Conservation (phyloP, 2,888 invertebrate genomes). For the Julus scanicus region DNA sequence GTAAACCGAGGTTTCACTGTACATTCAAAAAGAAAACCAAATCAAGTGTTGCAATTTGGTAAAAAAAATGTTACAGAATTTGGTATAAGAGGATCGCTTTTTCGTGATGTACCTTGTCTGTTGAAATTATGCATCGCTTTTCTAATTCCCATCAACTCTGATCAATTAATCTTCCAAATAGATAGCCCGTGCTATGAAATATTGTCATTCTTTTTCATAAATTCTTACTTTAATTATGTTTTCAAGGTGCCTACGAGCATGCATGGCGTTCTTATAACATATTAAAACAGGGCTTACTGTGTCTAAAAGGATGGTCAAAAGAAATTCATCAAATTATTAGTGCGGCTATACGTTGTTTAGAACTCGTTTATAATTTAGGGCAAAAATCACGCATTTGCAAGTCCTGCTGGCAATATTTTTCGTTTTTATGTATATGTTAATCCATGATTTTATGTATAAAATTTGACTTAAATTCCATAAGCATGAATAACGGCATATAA, state of each 20-base stretch:
- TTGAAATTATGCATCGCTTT: background rate
- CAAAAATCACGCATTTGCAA: background rate
- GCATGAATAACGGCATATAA: no score
- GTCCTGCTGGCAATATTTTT: no score
- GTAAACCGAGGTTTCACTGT: no score
- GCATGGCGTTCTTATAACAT: background rate
- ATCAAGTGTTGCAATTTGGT: no score
- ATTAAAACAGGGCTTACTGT: background rate
- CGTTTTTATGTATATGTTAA: no score
- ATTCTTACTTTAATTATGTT: background rate
- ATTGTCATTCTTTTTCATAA: background rate
- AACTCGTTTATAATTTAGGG: background rate
- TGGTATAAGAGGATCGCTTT: background rate
- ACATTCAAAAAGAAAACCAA: no score
- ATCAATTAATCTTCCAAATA: slow-evolving; percentile 14
- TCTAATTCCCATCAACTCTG: background rate
- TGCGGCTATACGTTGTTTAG: background rate
- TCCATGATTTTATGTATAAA: no score
- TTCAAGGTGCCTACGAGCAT: background rate
- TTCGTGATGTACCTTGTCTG: background rate
- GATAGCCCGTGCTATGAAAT: background rate
- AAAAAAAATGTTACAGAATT: no score
- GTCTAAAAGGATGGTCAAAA: background rate
- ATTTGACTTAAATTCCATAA: no score
- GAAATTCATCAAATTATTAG: background rate